These are phyloP conservation scores for Campoletis sonorensis DNA, from an alignment of 1,140 invertebrate species.

Conservation along the genomic window DNA sequence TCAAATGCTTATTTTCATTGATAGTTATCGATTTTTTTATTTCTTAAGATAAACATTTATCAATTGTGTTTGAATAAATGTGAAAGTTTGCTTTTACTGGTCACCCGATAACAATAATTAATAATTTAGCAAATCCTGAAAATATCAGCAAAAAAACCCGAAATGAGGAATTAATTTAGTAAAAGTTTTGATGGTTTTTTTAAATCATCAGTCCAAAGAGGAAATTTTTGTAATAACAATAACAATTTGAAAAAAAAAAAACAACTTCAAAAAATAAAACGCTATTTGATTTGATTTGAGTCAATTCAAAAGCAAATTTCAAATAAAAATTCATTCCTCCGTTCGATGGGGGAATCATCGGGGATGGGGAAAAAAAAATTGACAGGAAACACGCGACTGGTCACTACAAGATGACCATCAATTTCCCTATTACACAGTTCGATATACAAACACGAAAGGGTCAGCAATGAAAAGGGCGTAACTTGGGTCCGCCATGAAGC, in stretches of 20 bases:
- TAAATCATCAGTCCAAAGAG: too few species aligned
- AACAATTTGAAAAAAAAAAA: background rate
- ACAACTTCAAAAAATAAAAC: background rate
- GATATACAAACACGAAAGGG: background rate
- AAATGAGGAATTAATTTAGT: too few species aligned
- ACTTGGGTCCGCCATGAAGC: background rate
- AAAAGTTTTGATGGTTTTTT: too few species aligned
- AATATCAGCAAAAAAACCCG: too few species aligned
- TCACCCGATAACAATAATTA: too few species aligned
- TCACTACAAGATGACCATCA: slow-evolving; percentile 32
- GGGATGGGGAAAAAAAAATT: background rate
- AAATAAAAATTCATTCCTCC: background rate
- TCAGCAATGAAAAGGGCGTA: background rate
- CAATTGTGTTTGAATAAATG: too few species aligned
- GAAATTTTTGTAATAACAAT: too few species aligned
- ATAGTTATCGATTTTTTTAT: too few species aligned
- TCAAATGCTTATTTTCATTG: too few species aligned
- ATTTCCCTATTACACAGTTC: background rate
- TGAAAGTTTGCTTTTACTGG: too few species aligned
- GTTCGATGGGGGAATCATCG: background rate
- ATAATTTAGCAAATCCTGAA: too few species aligned
- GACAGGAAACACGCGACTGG: slow-evolving; percentile 36
- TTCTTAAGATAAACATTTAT: too few species aligned
- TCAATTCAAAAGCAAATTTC: background rate
- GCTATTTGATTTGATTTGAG: background rate